Evolutionary conservation across 2,113 vertebrate genomes (phyloP), one percentile per base, ranked within the genome.

Genomic region (Cheirogaleus medius): DNA sequence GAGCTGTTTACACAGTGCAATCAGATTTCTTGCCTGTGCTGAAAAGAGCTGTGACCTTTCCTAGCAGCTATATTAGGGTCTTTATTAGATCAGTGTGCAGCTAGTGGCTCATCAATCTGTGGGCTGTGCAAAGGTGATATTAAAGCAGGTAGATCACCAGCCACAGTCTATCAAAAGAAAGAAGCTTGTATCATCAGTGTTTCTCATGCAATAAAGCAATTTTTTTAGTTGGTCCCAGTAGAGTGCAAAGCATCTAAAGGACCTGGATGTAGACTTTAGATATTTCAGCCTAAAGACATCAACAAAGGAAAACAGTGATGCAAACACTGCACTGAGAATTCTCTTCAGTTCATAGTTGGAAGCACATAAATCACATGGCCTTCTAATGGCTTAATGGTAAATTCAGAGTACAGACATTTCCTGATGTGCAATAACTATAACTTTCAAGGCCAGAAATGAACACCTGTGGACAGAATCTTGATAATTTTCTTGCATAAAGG

Each of bases 1-100:
- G 64, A 71, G 27, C 13, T 82, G 39, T 82, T 85, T 54, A 27
- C 69, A 77, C n/a, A 20, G 44, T 29, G 52, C 64, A 74, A 39
- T 95, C 81, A n/a, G 29, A 68, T 85, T 94, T 94, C 37, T 74
- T 86, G 21, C 49, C 23, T 44, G 11, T 27, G 11, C 80, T 63
- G 64, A 2, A 90, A 69, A 92, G n/a, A 60, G 14, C 34, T 74
- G 4, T 89, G 86, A 93, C 20, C 44, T 97, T 97, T 87, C 4
- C 32, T 23, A 39, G 25, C 14, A 85, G 58, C 47, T 93, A 2
- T 42, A 23, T 92, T 44, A 49, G 34, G 29, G 42, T 54, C 58
- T 96, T 95, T 74, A 34, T 82, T 88, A 83, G 52, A 77, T 64
- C 85, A 49, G 17, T 29, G 25, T 82, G 27, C 12, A 91, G 76